phyloP scores from a whole-genome alignment of 1,140 invertebrate species.

The Popillia japonica region DNA sequence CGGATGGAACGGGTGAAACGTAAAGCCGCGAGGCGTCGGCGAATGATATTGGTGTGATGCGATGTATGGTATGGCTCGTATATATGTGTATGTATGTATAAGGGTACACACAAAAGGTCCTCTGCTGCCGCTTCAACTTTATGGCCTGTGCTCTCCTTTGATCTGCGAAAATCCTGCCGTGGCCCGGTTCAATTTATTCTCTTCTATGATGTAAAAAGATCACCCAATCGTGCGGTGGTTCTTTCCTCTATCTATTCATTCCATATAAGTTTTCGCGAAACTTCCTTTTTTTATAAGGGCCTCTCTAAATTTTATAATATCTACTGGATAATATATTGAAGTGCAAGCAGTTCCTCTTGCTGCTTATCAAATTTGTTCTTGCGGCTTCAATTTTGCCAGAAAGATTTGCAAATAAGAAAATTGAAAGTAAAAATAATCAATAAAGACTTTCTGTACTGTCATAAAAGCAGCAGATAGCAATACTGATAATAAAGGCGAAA shows the following conservation, averaged over 20 bases:
- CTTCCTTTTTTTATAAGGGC: too few species aligned
- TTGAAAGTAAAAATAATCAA: too few species aligned
- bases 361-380: too few species aligned
- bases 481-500: too few species aligned
- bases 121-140: conserved; percentile 30
- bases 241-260: background rate
- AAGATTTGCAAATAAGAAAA: too few species aligned
- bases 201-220: conserved; percentile 32
- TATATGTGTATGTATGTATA: conserved; percentile 33
- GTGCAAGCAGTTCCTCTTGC: too few species aligned
- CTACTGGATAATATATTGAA: too few species aligned
- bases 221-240: background rate
- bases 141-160: conserved; percentile 36
- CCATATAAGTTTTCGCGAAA: background rate
- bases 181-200: conserved; percentile 41
- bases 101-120: conserved; percentile 40
- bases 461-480: too few species aligned
- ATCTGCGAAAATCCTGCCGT: conserved; percentile 35
- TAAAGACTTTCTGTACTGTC: too few species aligned
- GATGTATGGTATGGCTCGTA: background rate
- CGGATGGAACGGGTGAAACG: background rate
- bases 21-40: conserved; percentile 26
- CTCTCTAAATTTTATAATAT: too few species aligned
- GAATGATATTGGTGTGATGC: conserved; percentile 13
- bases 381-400: too few species aligned